Conservation (phyloP, 2,797 vertebrate genomes). For the Mormyrops boulengeri region DNA sequence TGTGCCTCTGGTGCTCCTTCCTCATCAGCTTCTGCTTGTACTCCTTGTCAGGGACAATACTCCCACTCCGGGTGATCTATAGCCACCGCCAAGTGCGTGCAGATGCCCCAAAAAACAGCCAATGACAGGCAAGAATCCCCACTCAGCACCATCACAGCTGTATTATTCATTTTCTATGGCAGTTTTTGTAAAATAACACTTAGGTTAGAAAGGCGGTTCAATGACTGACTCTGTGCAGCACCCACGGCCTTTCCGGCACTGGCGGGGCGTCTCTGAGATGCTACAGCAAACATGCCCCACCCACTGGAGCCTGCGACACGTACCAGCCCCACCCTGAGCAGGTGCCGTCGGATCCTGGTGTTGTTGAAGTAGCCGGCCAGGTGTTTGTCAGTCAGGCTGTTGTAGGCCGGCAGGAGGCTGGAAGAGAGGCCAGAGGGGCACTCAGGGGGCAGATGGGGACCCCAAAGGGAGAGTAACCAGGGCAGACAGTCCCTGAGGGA, state of each 20-base stretch:
- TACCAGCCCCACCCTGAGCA: slow-evolving; percentile 89
- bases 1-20: slow-evolving; percentile 69
- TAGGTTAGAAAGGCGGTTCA: neutral
- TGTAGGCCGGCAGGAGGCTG: slow-evolving; percentile 79
- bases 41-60: slow-evolving; percentile 86
- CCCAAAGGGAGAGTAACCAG: neutral
- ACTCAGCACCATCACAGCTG: neutral
- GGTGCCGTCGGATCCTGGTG: slow-evolving; percentile 75
- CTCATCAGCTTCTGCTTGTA: slow-evolving; percentile 72
- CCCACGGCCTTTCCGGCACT: neutral
- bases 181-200: neutral
- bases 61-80: slow-evolving; percentile 85
- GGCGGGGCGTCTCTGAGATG: neutral
- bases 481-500: neutral
- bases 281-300: neutral
- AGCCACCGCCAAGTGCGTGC: neutral
- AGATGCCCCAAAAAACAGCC: neutral
- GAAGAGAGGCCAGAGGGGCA: slow-evolving; percentile 30
- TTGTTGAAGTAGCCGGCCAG: slow-evolving; percentile 87
- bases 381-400: slow-evolving; percentile 91
- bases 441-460: neutral
- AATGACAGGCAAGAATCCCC: neutral
- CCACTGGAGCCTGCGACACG: slow-evolving; percentile 25
- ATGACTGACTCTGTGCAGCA: neutral
- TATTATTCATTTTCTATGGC: neutral